Evolutionary conservation across 2,888 invertebrate species (phyloP).

Genomic region (Megalurothrips usitatus): DNA sequence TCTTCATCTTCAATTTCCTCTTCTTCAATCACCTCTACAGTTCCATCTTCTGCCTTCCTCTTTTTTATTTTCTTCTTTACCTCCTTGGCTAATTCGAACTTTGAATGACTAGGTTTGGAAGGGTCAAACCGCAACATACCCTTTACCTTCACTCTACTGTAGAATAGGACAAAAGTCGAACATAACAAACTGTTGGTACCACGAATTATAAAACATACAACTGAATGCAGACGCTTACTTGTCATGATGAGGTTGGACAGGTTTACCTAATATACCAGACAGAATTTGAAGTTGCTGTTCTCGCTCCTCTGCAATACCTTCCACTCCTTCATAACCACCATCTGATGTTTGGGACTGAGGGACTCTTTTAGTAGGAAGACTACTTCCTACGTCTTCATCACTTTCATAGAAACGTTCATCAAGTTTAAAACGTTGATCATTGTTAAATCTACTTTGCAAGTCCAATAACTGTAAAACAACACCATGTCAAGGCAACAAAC

Average conservation of each 20-base stretch:
- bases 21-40: background rate
- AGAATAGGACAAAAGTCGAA: background rate
- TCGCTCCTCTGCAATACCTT: conserved; percentile 50
- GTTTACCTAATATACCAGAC: conserved; percentile 53
- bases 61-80: conserved; percentile 35
- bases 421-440: conserved; percentile 71
- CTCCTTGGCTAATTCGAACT: conserved; percentile 52
- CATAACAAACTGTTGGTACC: background rate
- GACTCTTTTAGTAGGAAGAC: background rate
- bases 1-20: background rate
- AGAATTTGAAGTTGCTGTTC: conserved; percentile 54
- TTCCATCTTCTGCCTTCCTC: conserved; percentile 38
- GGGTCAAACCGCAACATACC: conserved; percentile 66
- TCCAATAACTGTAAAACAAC: conserved; percentile 55
- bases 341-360: conserved; percentile 5
- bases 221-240: background rate
- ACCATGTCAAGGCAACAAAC: conserved; percentile 37
- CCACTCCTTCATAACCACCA: conserved; percentile 48
- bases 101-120: conserved; percentile 58
- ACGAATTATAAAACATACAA: background rate
- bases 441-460: conserved; percentile 66
- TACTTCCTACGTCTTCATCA: conserved; percentile 45
- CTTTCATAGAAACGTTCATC: conserved; percentile 68
- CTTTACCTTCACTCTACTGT: conserved; percentile 20
- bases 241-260: conserved; percentile 41